These are phyloP conservation scores for Holacanthus passer DNA, from an alignment of 2,113 vertebrate species.

Conservation along the genomic window DNA sequence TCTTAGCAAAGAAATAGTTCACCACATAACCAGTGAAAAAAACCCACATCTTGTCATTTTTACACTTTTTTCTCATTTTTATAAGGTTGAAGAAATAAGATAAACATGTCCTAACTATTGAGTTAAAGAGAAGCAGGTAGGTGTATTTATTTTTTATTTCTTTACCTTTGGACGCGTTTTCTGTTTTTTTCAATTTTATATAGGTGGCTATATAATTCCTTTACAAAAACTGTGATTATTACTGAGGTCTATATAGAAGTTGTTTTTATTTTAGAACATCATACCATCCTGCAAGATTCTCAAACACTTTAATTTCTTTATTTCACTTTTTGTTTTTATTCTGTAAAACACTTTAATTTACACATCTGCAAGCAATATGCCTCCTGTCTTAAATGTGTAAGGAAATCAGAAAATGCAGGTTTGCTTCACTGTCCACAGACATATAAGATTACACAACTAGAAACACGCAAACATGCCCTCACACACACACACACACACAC, in stretches of 20 bases:
- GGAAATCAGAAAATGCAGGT: neutral
- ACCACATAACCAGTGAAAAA: no score
- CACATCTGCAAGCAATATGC: neutral
- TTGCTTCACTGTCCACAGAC: neutral
- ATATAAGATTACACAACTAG: neutral
- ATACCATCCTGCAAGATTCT: neutral
- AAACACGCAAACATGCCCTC: neutral
- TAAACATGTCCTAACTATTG: no score
- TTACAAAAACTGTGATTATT: no score
- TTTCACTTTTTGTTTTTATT: neutral
- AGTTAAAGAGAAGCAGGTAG: neutral
- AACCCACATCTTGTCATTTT: no score
- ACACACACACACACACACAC: constrained; percentile 14
- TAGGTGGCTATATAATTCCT: no score
- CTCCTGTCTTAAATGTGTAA: neutral
- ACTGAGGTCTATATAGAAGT: no score
- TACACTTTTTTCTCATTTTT: no score
- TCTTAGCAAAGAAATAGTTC: neutral
- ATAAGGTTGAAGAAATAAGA: no score
- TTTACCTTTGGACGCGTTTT: no score
- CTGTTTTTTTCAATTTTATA: no score
- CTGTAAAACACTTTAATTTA: neutral
- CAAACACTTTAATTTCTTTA: neutral
- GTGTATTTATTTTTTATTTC: no score
- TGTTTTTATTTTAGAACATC: no score